These are phyloP conservation scores for Pseudomyrmex sp. DNA, from an alignment of 1,140 invertebrate species.

Conservation along the genomic window DNA sequence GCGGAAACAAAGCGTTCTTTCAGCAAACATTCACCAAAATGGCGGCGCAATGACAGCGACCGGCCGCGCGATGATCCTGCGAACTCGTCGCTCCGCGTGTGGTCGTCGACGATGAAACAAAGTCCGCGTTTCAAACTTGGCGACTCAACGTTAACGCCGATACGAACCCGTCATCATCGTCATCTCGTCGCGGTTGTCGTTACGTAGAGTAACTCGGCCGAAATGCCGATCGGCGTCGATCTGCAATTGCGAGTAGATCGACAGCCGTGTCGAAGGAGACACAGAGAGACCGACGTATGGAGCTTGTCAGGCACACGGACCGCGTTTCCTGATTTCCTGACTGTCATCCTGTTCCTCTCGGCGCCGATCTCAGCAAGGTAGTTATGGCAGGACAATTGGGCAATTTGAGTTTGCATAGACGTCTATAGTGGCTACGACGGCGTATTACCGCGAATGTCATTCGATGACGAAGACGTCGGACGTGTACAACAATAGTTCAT, in stretches of 20 bases:
- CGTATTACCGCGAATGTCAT: conserved; percentile 16
- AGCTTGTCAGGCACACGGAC: conserved; percentile 40
- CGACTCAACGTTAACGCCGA: conserved; percentile 16
- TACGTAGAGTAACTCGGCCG: conserved; percentile 23
- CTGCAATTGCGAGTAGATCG: conserved; percentile 13
- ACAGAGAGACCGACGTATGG: background rate
- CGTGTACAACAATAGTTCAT: background rate
- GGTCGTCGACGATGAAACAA: conserved; percentile 58
- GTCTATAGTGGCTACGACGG: background rate
- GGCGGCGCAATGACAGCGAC: conserved; percentile 28
- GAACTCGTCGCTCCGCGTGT: conserved; percentile 54
- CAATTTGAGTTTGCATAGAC: conserved; percentile 54
- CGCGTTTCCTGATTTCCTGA: conserved; percentile 54
- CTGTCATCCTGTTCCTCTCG: conserved; percentile 36
- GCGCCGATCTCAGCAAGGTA: conserved; percentile 38
- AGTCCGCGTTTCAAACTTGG: conserved; percentile 61
- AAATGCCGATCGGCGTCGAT: conserved; percentile 44
- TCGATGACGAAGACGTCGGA: conserved; percentile 11
- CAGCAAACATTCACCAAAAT: conserved; percentile 43
- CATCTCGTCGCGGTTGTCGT: conserved; percentile 20
- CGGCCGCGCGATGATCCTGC: conserved; percentile 22
- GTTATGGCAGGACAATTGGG: conserved; percentile 49
- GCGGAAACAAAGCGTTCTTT: conserved; percentile 66
- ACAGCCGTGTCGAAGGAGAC: conserved; percentile 24
- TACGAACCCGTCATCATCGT: conserved; percentile 28